Evolutionary conservation across 1,140 invertebrate species (phyloP), one percentile per base, ranked within the genome.

Genomic region (Anastrepha obliqua): DNA sequence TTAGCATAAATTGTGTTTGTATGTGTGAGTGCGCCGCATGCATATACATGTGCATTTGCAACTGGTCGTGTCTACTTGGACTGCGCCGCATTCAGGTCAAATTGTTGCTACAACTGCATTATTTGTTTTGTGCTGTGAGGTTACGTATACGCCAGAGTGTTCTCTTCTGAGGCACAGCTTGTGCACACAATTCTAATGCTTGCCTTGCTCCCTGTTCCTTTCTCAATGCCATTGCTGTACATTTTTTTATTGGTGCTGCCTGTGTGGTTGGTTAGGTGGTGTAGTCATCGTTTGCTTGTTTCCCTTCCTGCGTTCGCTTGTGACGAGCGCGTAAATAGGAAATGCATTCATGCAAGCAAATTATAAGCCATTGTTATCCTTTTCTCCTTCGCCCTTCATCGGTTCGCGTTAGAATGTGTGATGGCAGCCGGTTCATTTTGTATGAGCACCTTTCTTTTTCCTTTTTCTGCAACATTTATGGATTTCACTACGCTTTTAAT

Each of bases 341-440:
- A 81, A 81, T 81, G 74, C 74, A 55, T n/a, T 81, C 74, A 81
- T 1, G 74, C 74, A 20, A 81, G 47, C n/a, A 81, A 81, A 81
- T 81, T 81, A 81, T 81, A 81, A 81, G 74, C 74, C 74, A 81
- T 81, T 81, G 74, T 81, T 81, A 81, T 81, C 47, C 74, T 81
- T 81, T 55, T 8, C 47, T 8, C 20, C 47, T 47, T 20, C 44
- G 15, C 5, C 9, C 74, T 55, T 47, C n/a, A 29, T n/a, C 17
- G 13, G 62, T 29, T 3, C 4, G 17, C 29, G 39, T 3, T 44
- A 39, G 9, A 13, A 8, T 70, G 67, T 42, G 13, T 39, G 11
- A 3, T 17, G 67, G 15, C 9, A 17, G 47, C 15, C 11, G 8
- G 47, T 81, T 55, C 44, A 11, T 55, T 81, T 81, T 81, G 55